Base-by-base conservation (phyloP, 2,113 vertebrate genomes). In the Dunckerocampus dactyliophorus region DNA sequence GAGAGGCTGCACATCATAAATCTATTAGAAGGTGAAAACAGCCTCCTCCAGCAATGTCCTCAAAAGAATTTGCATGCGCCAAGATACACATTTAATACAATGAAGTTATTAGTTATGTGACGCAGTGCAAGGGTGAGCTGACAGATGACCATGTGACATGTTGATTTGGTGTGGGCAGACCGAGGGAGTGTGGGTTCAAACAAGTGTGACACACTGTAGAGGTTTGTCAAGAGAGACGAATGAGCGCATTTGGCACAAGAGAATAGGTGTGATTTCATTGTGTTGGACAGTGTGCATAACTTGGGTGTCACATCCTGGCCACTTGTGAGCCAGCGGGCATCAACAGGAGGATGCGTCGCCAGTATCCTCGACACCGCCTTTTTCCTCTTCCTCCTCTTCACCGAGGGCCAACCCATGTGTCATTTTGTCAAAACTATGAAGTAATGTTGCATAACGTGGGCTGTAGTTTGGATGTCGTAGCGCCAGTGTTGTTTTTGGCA, bases 271-370 rank as follows among this genome's bases (percentile, higher is more conserved):
- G 69, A 46, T 59, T 56, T 59, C 48, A 57, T 55, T 66, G 63
- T 72, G 69, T 77, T 61, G 6, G 62, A 54, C 61, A 55, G 50
- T 2, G 39, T 43, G 39, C 14, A 43, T 14, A 14, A 65, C 61
- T 69, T 74, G 77, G 8, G 24, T 72, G 64, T 64, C 67, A 71
- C 70, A 82, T 82, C 84, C 81, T 79, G 75, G 37, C 64, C 78
- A 81, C 61, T 74, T 79, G 63, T 69, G 53, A 54, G 62, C 65
- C 74, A 71, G 59, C 9, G 9, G 62, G 55, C 46, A 65, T 72
- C 55, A 82, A 78, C 61, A 65, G 58, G 54, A 77, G 69, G 60
- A 69, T 75, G 59, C 67, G 54, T 71, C 54, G 68, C 49, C 45
- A 20, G 59, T 53, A 59, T 51, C 67, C 21, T 71, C 60, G 3